Base-by-base conservation (phyloP, 2,888 invertebrate genomes). In the Nipponacmea schrenckii region DNA sequence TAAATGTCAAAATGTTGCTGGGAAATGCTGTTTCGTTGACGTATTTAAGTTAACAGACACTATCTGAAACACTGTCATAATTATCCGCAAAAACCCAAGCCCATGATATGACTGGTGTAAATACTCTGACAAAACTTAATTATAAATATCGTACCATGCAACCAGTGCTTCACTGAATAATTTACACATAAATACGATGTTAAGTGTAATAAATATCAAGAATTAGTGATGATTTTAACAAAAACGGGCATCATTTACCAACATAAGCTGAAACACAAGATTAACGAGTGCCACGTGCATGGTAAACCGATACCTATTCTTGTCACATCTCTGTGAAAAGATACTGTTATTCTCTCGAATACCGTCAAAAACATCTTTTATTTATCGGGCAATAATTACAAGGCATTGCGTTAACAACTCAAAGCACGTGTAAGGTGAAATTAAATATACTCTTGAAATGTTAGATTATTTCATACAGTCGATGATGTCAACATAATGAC, bases 401-500 rank as follows among this genome's bases (percentile, higher is more conserved):
- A 24, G 56, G 56, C 39, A 24, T 56, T 56, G 20, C 24, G 20
- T 56, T 24, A 56, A 20, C 56, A 24, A 24, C 56, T 24, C 56
- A 20, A 20, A 20, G 56, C 56, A 56, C 56, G 56, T 56, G 56
- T 12, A 56, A 56, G 56, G 56, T 56, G 56, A 56, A 56, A 39
- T 39, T 39, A 39, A 39, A 56, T 56, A 56, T 56, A 56, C 56
- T 24, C 56, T 56, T 8, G 56, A 24, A 24, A 56, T 20, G 56
- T 56, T 24, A 56, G 20, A 56, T 56, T 24, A 56, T 12, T 24
- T 56, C 20, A 56, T 24, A 56, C 56, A 56, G 20, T 20, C 12
- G 56, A 56, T 56, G 56, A 56, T 56, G 56, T 56, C 56, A 56
- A 20, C 56, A 56, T 56, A 56, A 56, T 56, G 56, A 56, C 20